Evolutionary conservation across 2,888 invertebrate species (phyloP), one percentile per base, ranked within the genome.

Genomic region (Matsumyia berberina): DNA sequence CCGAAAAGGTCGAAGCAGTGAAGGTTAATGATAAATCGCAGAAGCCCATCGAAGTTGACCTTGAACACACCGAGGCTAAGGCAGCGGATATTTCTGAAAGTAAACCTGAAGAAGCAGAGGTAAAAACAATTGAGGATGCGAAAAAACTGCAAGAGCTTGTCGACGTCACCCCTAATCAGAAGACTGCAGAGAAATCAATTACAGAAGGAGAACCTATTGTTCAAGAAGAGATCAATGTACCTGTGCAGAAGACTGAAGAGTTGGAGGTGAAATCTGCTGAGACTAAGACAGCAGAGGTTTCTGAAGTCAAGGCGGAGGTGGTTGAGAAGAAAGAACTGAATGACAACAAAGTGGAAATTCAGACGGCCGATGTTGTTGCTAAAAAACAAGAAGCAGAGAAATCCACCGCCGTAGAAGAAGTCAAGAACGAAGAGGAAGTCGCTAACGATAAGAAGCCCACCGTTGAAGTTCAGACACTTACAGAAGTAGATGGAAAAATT

Each of bases 401-500:
- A n/a, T n/a, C n/a, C n/a, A n/a, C n/a, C n/a, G n/a, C n/a, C n/a
- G n/a, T n/a, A 0, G 42, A 69, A n/a, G 29, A 0, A 29, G 4
- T 9, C 1, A 19, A 11, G 11, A n/a, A 5, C 1, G 17, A 15
- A 46, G 33, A 49, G 11, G 64, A 46, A 6, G 7, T 5, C 0
- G 7, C 24, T 0, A 4, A 12, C 4, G 49, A 57, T n/a, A 37
- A 17, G 2, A 55, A 62, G 9, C 7, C 62, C 5, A 8, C 17
- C 37, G 73, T 87, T 2, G 60, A 86, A 19, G 74, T 8, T 5
- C 66, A 60, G 67, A 79, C 87, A 19, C 17, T 15, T 6, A 67
- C 74, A 19, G 49, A 69, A 24, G 24, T 42, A 8, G 42, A 64
- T 3, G 29, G 3, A 53, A 0, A 9, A 1, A 58, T 49, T 11